Percentiles rank a stretch among this genome's conserved stretches.
These are phyloP conservation scores for Connochaetes taurinus DNA, from an alignment of 2,113 vertebrate species.

Conservation along the genomic window DNA sequence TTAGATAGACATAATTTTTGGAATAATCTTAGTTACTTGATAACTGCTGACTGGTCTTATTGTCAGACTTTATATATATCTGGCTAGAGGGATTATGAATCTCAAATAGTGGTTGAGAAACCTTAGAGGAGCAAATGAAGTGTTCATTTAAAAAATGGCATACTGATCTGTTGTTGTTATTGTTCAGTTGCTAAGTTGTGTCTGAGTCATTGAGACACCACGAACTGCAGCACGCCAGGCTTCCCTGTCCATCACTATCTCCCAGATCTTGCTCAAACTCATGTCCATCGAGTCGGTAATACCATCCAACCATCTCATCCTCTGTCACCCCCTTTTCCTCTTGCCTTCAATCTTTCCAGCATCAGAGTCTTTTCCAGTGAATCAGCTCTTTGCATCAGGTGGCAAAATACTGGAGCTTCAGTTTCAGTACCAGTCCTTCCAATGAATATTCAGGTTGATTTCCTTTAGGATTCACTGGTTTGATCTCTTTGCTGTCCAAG, in stretches of 20 bases:
- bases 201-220: neutral
- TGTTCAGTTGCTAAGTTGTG: neutral
- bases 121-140: neutral
- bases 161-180: neutral
- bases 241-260: neutral
- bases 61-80: neutral
- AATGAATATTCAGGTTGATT: neutral
- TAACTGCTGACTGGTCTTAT: neutral
- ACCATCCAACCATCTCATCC: neutral
- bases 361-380: neutral
- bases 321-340: neutral
- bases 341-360: neutral
- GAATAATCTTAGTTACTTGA: neutral
- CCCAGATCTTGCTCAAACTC: neutral
- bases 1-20: neutral
- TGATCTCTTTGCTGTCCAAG: neutral
- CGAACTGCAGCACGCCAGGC: rapidly evolving
- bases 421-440: neutral
- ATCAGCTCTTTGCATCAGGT: neutral
- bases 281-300: neutral
- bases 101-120: neutral
- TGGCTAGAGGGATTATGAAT: neutral
- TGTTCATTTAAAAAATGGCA: neutral
- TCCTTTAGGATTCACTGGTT: neutral
- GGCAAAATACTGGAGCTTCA: neutral